Percentiles rank a stretch among this genome's conserved stretches.
Conservation (phyloP, 2,888 invertebrate species). For the Phyllotreta striolata region DNA sequence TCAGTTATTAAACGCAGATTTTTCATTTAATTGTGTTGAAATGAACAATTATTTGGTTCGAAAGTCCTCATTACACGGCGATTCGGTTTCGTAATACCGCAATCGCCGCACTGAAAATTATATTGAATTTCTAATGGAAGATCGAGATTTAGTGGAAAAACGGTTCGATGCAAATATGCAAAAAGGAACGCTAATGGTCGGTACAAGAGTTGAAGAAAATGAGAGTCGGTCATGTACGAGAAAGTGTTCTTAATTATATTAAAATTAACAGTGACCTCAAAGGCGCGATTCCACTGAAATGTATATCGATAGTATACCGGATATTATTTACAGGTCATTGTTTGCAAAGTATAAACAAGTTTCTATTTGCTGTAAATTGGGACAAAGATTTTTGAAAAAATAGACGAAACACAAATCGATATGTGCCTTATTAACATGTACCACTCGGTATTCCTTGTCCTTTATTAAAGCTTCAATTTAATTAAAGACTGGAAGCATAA, state of each 20-base stretch:
- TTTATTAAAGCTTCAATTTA: too few species aligned
- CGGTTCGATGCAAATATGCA: constrained; percentile 3
- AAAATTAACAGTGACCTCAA: constrained; percentile 16
- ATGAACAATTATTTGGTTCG: constrained; percentile 8
- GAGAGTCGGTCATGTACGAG: constrained; percentile 12
- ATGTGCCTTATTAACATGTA: too few species aligned
- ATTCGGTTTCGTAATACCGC: constrained; percentile 5
- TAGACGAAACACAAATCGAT: too few species aligned
- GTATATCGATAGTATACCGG: neutral
- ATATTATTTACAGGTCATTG: neutral
- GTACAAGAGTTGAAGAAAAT: constrained; percentile 6
- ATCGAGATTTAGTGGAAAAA: neutral
- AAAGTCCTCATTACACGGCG: constrained; percentile 7
- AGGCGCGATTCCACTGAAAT: constrained; percentile 5
- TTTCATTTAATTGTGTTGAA: constrained; percentile 6
- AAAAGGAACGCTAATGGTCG: constrained; percentile 6
- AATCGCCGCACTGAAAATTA: constrained; percentile 2
- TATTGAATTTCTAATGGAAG: constrained; percentile 14
- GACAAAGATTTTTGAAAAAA: too few species aligned
- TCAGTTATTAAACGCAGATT: constrained; percentile 10
- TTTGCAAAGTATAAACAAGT: neutral
- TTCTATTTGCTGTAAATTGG: neutral
- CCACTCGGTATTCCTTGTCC: too few species aligned
- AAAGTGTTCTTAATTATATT: constrained; percentile 16
- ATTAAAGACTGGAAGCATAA: too few species aligned